These are phyloP conservation scores for Melitaea cinxia DNA, from an alignment of 1,140 invertebrate species.

Conservation along the genomic window DNA sequence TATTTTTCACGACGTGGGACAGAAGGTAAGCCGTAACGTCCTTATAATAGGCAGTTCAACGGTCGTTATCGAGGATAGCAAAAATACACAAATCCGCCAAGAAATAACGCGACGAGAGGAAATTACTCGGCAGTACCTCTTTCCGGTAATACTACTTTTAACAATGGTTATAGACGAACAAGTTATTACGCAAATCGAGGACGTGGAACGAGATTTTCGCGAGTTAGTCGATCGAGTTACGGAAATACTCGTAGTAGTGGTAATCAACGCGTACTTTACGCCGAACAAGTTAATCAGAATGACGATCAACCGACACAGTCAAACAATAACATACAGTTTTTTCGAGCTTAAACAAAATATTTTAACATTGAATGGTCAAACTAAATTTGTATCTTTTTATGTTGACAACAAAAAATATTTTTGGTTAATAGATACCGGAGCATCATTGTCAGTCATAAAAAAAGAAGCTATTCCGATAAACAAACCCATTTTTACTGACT, in stretches of 20 bases:
- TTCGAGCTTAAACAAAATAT: slow-evolving; percentile 9
- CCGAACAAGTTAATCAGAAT: background rate
- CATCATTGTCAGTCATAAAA: slow-evolving; percentile 36
- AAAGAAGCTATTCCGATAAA: slow-evolving; percentile 24
- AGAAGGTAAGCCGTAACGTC: background rate
- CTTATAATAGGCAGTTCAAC: too few relatives aligned
- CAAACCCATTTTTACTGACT: slow-evolving; percentile 33
- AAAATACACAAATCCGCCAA: background rate
- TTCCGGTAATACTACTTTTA: too few relatives aligned
- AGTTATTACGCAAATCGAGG: background rate
- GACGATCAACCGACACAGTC: background rate
- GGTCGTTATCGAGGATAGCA: too few relatives aligned
- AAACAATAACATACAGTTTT: slow-evolving; percentile 8
- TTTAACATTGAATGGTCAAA: slow-evolving; percentile 2
- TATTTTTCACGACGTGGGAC: background rate
- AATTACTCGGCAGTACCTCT: too few relatives aligned
- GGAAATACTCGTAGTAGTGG: slow-evolving; percentile 1
- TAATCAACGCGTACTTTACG: background rate
- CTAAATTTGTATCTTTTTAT: slow-evolving; percentile 7
- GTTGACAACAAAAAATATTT: slow-evolving; percentile 15
- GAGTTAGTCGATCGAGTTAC: slow-evolving; percentile 1
- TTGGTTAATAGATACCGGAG: slow-evolving; percentile 34
- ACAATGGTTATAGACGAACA: too few relatives aligned
- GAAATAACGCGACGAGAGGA: background rate
- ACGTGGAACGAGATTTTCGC: too few relatives aligned